phyloP scores from a whole-genome alignment of 2,888 invertebrate genomes.

The Monoplex corrugatus region DNA sequence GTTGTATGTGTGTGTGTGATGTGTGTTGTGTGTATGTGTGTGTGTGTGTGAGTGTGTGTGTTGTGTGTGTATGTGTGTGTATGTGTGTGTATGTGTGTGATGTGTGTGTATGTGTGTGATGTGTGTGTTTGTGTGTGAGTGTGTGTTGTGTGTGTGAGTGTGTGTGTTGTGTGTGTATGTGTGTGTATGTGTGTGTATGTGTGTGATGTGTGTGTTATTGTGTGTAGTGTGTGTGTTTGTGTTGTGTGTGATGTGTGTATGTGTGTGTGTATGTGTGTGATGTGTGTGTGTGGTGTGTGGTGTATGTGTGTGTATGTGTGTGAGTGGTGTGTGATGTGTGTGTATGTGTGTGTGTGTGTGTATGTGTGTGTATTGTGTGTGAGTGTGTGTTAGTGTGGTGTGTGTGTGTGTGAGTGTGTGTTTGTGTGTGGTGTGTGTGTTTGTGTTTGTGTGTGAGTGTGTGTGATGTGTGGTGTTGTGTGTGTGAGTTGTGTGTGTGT shows the following conservation, averaged over 20 bases:
- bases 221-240: not conserved
- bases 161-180: not conserved
- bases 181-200: not conserved
- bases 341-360: too few species aligned
- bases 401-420: too few species aligned
- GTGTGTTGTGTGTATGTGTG: not conserved
- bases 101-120: not conserved
- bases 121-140: not conserved
- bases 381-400: too few species aligned
- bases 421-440: not conserved
- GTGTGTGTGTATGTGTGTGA: not conserved
- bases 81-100: slow-evolving; percentile 13
- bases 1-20: not conserved
- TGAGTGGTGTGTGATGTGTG: too few species aligned
- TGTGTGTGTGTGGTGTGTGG: not conserved
- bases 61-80: slow-evolving; percentile 3
- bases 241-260: not conserved
- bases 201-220: not conserved
- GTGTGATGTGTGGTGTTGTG: not conserved
- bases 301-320: not conserved
- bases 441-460: not conserved
- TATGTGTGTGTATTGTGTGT: too few species aligned
- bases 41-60: not conserved
- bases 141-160: not conserved
- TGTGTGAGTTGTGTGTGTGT: not conserved